A percentile compares a stretch with the other conserved stretches of the same genome.
Conservation (phyloP, 2,113 vertebrate genomes). For the Actinemys pallida region DNA sequence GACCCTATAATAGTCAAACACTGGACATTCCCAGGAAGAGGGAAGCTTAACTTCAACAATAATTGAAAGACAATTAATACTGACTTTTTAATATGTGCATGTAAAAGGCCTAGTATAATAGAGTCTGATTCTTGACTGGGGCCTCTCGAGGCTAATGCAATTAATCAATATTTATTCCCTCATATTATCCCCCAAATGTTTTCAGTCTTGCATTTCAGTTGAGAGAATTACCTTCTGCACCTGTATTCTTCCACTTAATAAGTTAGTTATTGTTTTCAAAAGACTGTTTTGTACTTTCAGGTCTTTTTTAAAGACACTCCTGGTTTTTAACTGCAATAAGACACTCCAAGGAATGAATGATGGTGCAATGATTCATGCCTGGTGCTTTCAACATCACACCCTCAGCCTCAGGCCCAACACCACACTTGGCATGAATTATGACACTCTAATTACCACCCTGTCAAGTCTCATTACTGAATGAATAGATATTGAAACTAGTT, state of each 20-base stretch:
- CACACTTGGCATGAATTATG: background rate
- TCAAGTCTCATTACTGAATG: background rate
- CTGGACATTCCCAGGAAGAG: too few species aligned
- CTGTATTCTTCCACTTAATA: background rate
- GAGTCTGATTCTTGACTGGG: too few species aligned
- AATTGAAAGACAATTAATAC: too few species aligned
- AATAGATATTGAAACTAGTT: background rate
- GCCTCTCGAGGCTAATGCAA: too few species aligned
- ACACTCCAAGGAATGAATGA: background rate
- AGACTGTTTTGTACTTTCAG: background rate
- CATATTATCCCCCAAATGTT: fast-evolving
- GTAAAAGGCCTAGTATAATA: too few species aligned
- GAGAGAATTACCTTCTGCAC: background rate
- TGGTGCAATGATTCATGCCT: background rate
- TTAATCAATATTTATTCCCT: background rate
- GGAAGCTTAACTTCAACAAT: too few species aligned
- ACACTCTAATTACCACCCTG: background rate
- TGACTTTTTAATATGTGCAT: too few species aligned
- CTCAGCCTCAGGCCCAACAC: background rate
- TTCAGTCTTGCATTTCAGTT: background rate
- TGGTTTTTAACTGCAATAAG: background rate
- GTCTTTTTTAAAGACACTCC: background rate
- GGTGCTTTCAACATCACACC: background rate
- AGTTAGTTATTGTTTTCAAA: background rate
- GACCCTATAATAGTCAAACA: too few species aligned